phyloP scores from a whole-genome alignment of 2,113 vertebrate species.

The Ranitomeya variabilis region DNA sequence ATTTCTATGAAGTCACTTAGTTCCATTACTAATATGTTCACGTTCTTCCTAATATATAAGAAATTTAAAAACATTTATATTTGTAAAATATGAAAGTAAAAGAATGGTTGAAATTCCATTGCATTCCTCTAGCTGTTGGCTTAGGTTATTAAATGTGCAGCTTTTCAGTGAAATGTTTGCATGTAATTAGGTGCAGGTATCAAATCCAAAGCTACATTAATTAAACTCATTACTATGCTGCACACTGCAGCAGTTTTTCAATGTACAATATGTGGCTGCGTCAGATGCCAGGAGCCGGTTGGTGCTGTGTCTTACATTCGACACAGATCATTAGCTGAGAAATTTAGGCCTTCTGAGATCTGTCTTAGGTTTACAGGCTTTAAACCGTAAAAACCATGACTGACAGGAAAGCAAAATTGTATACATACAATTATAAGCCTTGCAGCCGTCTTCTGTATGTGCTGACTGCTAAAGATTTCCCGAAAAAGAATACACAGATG shows the following conservation, averaged over 20 bases:
- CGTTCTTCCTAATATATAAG: background rate
- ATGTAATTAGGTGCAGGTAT: slow-evolving; percentile 42
- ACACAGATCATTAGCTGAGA: slow-evolving; percentile 54
- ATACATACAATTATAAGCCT: slow-evolving; percentile 41
- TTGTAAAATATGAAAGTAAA: background rate
- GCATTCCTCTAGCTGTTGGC: background rate
- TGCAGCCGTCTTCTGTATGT: background rate
- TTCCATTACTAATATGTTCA: background rate
- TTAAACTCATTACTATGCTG: slow-evolving; percentile 53
- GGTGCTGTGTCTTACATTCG: slow-evolving; percentile 52
- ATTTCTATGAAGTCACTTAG: background rate
- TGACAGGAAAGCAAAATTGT: slow-evolving; percentile 42
- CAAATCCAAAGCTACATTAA: slow-evolving; percentile 39
- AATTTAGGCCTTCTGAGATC: slow-evolving; percentile 53
- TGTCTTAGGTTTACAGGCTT: slow-evolving; percentile 44
- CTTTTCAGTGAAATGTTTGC: slow-evolving; percentile 18
- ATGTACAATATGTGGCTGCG: slow-evolving; percentile 47
- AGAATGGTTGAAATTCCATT: background rate
- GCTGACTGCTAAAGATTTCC: slow-evolving; percentile 21
- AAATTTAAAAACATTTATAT: background rate
- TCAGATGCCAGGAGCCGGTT: slow-evolving; percentile 51
- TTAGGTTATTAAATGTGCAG: background rate
- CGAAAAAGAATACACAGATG: slow-evolving; percentile 2
- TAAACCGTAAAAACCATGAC: slow-evolving; percentile 36
- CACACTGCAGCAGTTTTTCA: slow-evolving; percentile 51